Percentiles rank a stretch among this genome's conserved stretches.
These are phyloP conservation scores for Antheraea yamamai DNA, from an alignment of 2,888 invertebrate species.

Conservation along the genomic window DNA sequence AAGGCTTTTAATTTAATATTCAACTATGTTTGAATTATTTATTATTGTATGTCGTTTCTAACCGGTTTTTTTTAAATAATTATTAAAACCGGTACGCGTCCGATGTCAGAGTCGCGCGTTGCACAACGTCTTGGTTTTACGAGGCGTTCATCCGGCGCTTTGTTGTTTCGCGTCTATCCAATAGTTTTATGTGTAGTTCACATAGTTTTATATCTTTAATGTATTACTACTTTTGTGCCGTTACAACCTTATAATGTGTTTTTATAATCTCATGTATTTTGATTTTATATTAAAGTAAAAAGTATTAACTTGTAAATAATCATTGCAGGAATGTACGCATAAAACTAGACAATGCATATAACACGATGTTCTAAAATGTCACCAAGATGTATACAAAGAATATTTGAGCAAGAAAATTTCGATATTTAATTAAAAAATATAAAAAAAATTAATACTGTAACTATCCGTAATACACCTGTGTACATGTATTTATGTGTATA, in stretches of 20 bases:
- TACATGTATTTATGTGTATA: too few species aligned
- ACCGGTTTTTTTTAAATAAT: conserved; percentile 1
- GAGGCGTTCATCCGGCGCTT: conserved; percentile 6
- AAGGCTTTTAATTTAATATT: neutral
- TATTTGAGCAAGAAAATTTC: too few species aligned
- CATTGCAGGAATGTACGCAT: too few species aligned
- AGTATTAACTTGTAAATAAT: too few species aligned
- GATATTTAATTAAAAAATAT: too few species aligned
- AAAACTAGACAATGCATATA: too few species aligned
- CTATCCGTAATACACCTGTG: too few species aligned
- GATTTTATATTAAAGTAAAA: neutral
- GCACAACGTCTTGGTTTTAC: neutral
- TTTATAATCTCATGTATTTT: neutral
- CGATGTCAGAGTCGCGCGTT: neutral
- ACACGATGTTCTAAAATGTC: too few species aligned
- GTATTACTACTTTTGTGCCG: neutral
- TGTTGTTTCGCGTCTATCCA: neutral
- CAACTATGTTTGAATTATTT: neutral
- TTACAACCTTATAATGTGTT: neutral
- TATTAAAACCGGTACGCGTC: conserved; percentile 1
- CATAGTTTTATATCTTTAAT: neutral
- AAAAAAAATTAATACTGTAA: too few species aligned
- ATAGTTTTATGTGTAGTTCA: conserved; percentile 1
- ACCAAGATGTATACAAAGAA: too few species aligned
- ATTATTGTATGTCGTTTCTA: neutral